phyloP scores from a whole-genome alignment of 2,888 invertebrate species.

The Dasysyrphus tricinctus region DNA sequence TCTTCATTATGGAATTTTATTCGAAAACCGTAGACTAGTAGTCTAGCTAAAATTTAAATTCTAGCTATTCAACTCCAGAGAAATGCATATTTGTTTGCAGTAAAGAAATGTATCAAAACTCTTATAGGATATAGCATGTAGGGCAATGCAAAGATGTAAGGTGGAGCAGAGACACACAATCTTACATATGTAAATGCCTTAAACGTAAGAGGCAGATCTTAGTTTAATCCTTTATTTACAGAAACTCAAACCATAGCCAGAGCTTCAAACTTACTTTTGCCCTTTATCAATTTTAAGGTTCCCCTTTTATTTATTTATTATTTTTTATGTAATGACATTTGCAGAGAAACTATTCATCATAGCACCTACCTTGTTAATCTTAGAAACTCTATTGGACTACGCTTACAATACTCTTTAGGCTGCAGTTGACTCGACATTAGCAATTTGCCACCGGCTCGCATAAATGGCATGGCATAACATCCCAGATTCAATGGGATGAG shows the following conservation, averaged over 20 bases:
- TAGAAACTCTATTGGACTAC: constrained; percentile 11
- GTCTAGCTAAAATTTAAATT: too few relatives aligned
- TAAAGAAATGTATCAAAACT: too few relatives aligned
- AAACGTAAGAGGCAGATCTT: too few relatives aligned
- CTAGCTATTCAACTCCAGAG: too few relatives aligned
- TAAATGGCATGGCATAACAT: constrained; percentile 70
- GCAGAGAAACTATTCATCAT: constrained; percentile 44
- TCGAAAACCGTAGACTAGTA: too few relatives aligned
- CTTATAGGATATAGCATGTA: too few relatives aligned
- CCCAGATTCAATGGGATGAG: constrained; percentile 54
- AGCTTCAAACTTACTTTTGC: background rate
- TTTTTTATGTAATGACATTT: constrained; percentile 58
- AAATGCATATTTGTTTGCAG: too few relatives aligned
- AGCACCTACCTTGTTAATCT: constrained; percentile 56
- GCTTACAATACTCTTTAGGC: constrained; percentile 29
- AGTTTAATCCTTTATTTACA: background rate
- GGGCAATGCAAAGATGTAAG: too few relatives aligned
- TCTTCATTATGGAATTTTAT: too few relatives aligned
- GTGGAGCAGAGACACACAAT: too few relatives aligned
- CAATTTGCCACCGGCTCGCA: constrained; percentile 67
- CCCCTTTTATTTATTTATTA: constrained; percentile 10
- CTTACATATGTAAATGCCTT: too few relatives aligned
- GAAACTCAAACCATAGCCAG: background rate
- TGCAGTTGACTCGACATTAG: constrained; percentile 58
- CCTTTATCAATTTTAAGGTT: background rate